A percentile compares a stretch with the other conserved stretches of the same genome.
Conservation (phyloP, 2,888 invertebrate genomes). For the Cistogaster globosa region DNA sequence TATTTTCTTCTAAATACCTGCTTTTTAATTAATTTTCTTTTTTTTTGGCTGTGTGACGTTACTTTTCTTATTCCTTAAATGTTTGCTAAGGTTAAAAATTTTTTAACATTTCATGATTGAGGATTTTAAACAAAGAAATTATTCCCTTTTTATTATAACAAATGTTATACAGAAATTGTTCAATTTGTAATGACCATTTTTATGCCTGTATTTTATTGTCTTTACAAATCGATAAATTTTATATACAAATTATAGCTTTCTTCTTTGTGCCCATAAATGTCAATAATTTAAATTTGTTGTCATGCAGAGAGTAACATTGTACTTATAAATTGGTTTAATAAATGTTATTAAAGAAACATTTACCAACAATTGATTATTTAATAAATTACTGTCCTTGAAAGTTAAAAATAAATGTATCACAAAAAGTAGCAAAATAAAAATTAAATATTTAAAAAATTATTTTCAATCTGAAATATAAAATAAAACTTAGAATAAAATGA, state of each 20-base stretch:
- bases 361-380: background rate
- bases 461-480: background rate
- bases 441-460: background rate
- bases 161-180: background rate
- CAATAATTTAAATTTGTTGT: slow-evolving; percentile 12
- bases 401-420: background rate
- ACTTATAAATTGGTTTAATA: background rate
- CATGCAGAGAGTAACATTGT: background rate
- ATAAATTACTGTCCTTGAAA: background rate
- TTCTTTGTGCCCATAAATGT: slow-evolving; percentile 20
- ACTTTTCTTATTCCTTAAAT: too few relatives aligned
- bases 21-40: too few relatives aligned
- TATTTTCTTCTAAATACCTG: too few relatives aligned
- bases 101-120: background rate
- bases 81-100: background rate
- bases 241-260: slow-evolving; percentile 12
- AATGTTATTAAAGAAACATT: background rate
- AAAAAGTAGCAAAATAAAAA: background rate
- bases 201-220: background rate
- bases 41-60: too few relatives aligned
- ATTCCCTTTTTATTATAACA: background rate
- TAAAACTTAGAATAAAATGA: background rate
- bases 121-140: background rate
- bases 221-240: slow-evolving; percentile 29
- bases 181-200: slow-evolving; percentile 25